Evolutionary conservation across 2,797 vertebrate genomes (phyloP).

Genomic region (Sus cebifrons): DNA sequence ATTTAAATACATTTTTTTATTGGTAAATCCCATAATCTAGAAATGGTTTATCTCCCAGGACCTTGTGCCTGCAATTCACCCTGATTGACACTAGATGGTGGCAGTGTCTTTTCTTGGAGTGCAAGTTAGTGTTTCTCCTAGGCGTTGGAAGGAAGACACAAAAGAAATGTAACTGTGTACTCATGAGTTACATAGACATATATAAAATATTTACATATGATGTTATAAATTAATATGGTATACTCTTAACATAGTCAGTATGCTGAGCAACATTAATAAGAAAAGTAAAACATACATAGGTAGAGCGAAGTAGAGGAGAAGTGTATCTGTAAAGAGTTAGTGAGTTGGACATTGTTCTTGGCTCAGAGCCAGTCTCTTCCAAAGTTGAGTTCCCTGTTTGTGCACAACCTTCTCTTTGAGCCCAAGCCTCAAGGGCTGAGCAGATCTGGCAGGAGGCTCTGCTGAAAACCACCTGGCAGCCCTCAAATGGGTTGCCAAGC

Average conservation of each 20-base stretch:
- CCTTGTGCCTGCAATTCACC: slow-evolving; percentile 70
- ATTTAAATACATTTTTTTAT: slow-evolving; percentile 66
- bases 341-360: slow-evolving; percentile 58
- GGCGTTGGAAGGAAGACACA: not conserved
- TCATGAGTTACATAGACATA: not conserved
- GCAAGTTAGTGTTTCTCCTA: not conserved
- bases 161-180: not conserved
- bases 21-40: not conserved
- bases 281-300: slow-evolving; percentile 28
- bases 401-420: not conserved
- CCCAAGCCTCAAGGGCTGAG: slow-evolving; percentile 19
- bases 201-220: not conserved
- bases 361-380: slow-evolving; percentile 16
- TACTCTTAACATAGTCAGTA: slow-evolving; percentile 31
- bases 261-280: slow-evolving; percentile 60
- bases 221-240: not conserved
- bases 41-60: not conserved
- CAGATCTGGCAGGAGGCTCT: slow-evolving; percentile 22
- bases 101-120: slow-evolving; percentile 44
- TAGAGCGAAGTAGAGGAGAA: slow-evolving; percentile 20
- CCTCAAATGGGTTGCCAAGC: not conserved
- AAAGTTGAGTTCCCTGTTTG: not conserved
- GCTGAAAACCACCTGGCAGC: slow-evolving; percentile 60
- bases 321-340: slow-evolving; percentile 9
- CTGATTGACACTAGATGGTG: not conserved